Evolutionary conservation across 2,797 vertebrate species (phyloP).

Genomic region (Tadarida brasiliensis): DNA sequence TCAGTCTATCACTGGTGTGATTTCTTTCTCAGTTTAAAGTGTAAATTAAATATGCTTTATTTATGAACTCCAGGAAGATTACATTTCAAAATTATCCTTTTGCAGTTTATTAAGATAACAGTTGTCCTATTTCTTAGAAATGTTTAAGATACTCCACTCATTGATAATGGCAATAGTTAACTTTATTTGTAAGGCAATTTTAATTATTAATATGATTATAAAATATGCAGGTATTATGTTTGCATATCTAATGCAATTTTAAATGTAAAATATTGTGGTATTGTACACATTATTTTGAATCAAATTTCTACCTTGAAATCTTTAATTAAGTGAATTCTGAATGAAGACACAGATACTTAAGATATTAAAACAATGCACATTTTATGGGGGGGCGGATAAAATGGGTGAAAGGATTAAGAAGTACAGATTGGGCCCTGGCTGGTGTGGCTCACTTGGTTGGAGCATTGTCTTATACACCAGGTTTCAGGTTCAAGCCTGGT

Average conservation of each 20-base stretch:
- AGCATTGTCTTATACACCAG: background rate
- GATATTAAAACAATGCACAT: slow-evolving; percentile 31
- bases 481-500: too few relatives aligned
- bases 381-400: background rate
- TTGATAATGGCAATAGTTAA: slow-evolving; percentile 52
- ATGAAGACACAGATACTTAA: slow-evolving; percentile 7
- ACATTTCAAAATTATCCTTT: slow-evolving; percentile 51
- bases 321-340: slow-evolving; percentile 57
- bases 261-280: slow-evolving; percentile 28
- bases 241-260: slow-evolving; percentile 36
- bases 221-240: slow-evolving; percentile 39
- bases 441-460: background rate
- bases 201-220: slow-evolving; percentile 52
- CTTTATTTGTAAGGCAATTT: slow-evolving; percentile 53
- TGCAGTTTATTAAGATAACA: slow-evolving; percentile 43
- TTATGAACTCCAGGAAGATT: slow-evolving; percentile 52
- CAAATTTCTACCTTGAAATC: slow-evolving; percentile 39
- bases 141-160: slow-evolving; percentile 54
- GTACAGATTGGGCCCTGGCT: background rate
- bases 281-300: slow-evolving; percentile 10
- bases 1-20: background rate
- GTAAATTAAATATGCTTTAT: slow-evolving; percentile 65
- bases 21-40: slow-evolving; percentile 57
- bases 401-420: background rate
- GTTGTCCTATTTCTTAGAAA: background rate